Conservation (phyloP, 1,140 invertebrate species). For the Trichonephila clavata region DNA sequence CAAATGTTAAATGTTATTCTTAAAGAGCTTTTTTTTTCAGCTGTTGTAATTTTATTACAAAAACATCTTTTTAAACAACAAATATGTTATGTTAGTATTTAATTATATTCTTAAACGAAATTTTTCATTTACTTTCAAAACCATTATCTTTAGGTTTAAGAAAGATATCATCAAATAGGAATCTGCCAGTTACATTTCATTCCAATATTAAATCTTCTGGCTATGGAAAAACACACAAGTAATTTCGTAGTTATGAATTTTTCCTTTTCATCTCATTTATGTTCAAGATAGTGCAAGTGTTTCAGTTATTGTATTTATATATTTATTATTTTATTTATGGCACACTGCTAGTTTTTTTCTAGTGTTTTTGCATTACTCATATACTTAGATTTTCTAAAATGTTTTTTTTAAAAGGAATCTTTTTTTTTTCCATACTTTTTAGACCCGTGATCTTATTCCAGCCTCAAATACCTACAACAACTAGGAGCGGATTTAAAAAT, state of each 20-base stretch:
- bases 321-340: not conserved
- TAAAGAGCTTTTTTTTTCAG: no score
- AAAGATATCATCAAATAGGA: not conserved
- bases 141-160: constrained; percentile 21
- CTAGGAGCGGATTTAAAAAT: not conserved
- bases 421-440: not conserved
- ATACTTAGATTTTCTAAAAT: not conserved
- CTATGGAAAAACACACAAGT: constrained; percentile 57
- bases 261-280: not conserved
- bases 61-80: no score
- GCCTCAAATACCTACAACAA: constrained; percentile 3
- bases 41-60: no score
- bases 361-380: not conserved
- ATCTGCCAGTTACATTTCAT: constrained; percentile 66
- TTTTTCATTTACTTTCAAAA: no score
- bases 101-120: no score
- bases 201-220: constrained; percentile 69
- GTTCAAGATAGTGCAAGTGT: not conserved
- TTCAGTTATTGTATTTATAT: not conserved
- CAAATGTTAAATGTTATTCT: no score
- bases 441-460: constrained; percentile 33
- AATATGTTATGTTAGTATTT: no score
- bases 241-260: not conserved
- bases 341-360: not conserved
- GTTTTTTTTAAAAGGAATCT: no score